Conservation (phyloP, 2,888 invertebrate genomes). For the Amphipyra berbera region DNA sequence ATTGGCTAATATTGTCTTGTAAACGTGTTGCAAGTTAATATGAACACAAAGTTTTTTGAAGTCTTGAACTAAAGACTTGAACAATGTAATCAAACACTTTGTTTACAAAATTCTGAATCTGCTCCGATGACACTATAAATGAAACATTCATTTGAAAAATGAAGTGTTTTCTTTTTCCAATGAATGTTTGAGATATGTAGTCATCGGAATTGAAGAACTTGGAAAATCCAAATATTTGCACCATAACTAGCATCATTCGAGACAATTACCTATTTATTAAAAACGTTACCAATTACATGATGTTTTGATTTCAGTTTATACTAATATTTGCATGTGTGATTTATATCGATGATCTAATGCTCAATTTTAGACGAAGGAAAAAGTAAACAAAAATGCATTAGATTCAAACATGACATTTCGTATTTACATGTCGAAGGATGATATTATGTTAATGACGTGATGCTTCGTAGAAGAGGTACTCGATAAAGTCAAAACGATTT, state of each 20-base stretch:
- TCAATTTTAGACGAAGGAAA: constrained; percentile 13
- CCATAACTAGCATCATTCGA: background rate
- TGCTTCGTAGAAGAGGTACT: constrained; percentile 6
- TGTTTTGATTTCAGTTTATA: background rate
- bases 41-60: constrained; percentile 16
- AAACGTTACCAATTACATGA: no score
- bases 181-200: background rate
- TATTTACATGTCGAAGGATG: constrained; percentile 18
- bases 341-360: constrained; percentile 23
- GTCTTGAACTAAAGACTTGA: constrained; percentile 8
- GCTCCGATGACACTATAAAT: background rate
- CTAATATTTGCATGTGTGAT: constrained; percentile 6
- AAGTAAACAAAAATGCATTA: constrained; percentile 33
- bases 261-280: no score
- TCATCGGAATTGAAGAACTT: constrained; percentile 4
- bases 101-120: background rate
- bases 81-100: constrained; percentile 10
- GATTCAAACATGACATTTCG: constrained; percentile 12
- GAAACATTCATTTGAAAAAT: constrained; percentile 11
- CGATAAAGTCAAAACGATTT: constrained; percentile 25
- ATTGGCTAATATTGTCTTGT: constrained; percentile 56
- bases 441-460: constrained; percentile 31
- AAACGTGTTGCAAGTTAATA: constrained; percentile 35
- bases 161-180: constrained; percentile 3
- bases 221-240: constrained; percentile 3